Conservation (phyloP, 2,888 invertebrate species). For the Trissolcus japonicus region DNA sequence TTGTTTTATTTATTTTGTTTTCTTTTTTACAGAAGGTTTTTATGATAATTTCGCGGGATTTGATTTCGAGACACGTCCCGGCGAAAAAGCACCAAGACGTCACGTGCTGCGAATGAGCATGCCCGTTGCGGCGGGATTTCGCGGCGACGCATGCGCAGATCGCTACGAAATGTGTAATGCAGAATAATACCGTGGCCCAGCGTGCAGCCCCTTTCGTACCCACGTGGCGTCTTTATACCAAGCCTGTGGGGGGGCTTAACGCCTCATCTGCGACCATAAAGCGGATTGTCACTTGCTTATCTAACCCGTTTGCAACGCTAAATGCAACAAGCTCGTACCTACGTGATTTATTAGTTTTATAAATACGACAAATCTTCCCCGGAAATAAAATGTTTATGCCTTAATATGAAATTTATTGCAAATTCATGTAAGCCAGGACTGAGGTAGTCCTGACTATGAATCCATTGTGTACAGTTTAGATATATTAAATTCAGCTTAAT, state of each 20-base stretch:
- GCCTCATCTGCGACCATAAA: slow-evolving; percentile 71
- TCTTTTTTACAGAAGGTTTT: neutral
- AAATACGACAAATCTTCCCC: slow-evolving; percentile 40
- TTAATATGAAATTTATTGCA: slow-evolving; percentile 28
- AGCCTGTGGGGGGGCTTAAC: slow-evolving; percentile 61
- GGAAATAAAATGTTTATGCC: slow-evolving; percentile 34
- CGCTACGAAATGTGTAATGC: slow-evolving; percentile 60
- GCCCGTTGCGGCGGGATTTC: slow-evolving; percentile 43
- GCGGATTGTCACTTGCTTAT: slow-evolving; percentile 75
- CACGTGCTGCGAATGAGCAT: slow-evolving; percentile 62
- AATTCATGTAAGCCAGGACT: slow-evolving; percentile 15
- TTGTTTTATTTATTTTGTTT: neutral
- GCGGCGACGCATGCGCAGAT: slow-evolving; percentile 56
- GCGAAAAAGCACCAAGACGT: slow-evolving; percentile 56
- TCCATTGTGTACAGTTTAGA: no score
- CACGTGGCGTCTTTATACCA: slow-evolving; percentile 58
- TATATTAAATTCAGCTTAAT: no score
- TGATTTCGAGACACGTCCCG: slow-evolving; percentile 42
- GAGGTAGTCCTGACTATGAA: no score
- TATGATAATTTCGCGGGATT: slow-evolving; percentile 25
- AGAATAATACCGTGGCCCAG: slow-evolving; percentile 66
- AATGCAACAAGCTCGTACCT: slow-evolving; percentile 29
- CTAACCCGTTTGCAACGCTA: slow-evolving; percentile 57
- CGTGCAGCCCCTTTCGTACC: slow-evolving; percentile 67
- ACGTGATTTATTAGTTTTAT: slow-evolving; percentile 35